Evolutionary conservation across 1,140 invertebrate genomes (phyloP).

Genomic region (Drosophila nigromelanica): DNA sequence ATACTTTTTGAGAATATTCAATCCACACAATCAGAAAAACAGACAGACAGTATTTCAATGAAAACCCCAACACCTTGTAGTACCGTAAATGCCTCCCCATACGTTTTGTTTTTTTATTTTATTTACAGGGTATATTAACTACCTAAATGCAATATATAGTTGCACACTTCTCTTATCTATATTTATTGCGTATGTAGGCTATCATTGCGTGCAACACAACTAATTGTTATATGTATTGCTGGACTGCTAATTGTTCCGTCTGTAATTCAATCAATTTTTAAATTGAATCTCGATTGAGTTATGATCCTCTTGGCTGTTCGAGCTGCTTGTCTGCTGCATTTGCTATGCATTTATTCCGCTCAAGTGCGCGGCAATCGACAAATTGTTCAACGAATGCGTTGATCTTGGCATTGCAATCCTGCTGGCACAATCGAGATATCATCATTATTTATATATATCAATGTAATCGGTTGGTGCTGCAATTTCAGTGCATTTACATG

Average conservation of each 20-base stretch:
- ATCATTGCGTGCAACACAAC: slow-evolving; percentile 6
- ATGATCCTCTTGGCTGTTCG: neutral
- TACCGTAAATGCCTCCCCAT: too few relatives aligned
- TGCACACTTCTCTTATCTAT: neutral
- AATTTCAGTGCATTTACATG: slow-evolving; percentile 67
- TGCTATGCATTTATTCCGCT: slow-evolving; percentile 27
- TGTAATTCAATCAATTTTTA: slow-evolving; percentile 23
- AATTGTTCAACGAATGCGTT: slow-evolving; percentile 40
- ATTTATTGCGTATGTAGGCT: slow-evolving; percentile 3
- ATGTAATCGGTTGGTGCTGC: slow-evolving; percentile 38
- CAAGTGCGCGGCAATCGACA: slow-evolving; percentile 41
- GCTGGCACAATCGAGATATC: slow-evolving; percentile 52
- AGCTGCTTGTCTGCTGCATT: neutral
- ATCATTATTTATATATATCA: slow-evolving; percentile 59
- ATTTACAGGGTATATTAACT: neutral
- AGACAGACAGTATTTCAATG: too few relatives aligned
- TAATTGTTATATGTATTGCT: neutral
- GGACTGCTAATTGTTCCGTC: slow-evolving; percentile 14
- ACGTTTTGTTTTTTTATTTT: too few relatives aligned
- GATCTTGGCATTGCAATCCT: slow-evolving; percentile 25
- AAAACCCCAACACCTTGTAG: too few relatives aligned
- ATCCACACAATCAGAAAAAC: too few relatives aligned
- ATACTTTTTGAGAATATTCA: too few relatives aligned
- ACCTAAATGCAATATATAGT: neutral
- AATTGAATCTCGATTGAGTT: slow-evolving; percentile 25